phyloP scores from a whole-genome alignment of 1,140 invertebrate species.

The Drosophila subpulchrella region DNA sequence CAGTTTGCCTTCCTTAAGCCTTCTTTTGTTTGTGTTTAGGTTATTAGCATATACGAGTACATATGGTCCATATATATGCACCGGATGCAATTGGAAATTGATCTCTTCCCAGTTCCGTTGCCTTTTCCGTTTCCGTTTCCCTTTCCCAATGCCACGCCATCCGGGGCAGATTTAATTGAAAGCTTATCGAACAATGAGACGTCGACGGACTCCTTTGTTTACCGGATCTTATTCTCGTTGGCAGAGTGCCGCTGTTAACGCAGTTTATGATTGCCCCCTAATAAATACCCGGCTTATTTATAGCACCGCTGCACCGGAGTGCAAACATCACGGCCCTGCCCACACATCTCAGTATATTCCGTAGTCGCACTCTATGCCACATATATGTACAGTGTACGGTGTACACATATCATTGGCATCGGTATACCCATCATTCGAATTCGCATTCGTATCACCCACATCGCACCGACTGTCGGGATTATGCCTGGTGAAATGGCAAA shows the following conservation, averaged over 20 bases:
- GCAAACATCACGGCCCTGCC: conserved; percentile 24
- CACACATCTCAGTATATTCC: background rate
- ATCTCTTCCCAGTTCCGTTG: conserved; percentile 4
- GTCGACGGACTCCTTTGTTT: conserved; percentile 16
- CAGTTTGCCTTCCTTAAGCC: background rate
- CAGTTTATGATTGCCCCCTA: conserved; percentile 35
- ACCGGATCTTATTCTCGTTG: background rate
- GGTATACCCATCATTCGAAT: background rate
- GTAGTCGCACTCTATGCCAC: background rate
- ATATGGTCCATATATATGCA: background rate
- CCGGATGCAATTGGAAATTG: conserved; percentile 12
- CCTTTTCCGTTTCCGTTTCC: background rate
- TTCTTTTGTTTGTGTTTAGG: background rate
- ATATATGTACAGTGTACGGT: background rate
- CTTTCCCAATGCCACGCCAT: background rate
- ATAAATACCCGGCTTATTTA: conserved; percentile 33
- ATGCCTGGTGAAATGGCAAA: conserved; percentile 22
- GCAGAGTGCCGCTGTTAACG: conserved; percentile 12
- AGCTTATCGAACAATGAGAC: conserved; percentile 41
- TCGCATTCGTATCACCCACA: conserved; percentile 27
- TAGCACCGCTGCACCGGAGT: conserved; percentile 20
- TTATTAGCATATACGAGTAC: conserved; percentile 9
- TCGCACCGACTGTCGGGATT: conserved; percentile 25
- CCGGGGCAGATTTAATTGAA: conserved; percentile 56
- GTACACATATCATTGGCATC: conserved; percentile 4